Conservation (phyloP, 1,140 invertebrate species). For the Limonius californicus region DNA sequence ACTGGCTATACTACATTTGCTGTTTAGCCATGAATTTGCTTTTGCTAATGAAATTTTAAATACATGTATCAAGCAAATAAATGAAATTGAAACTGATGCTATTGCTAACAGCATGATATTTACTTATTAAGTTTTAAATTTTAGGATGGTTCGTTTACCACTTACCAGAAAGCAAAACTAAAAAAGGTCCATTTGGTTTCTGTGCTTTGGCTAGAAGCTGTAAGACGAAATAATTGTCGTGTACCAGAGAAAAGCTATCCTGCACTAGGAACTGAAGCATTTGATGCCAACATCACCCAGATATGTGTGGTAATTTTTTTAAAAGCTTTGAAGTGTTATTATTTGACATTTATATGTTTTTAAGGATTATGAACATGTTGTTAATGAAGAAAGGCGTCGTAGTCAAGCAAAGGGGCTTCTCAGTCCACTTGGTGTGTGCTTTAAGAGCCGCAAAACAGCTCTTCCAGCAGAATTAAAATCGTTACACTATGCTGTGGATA, state of each 20-base stretch:
- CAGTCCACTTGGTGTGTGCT: too few species aligned
- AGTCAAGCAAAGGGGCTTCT: too few species aligned
- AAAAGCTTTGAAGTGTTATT: too few species aligned
- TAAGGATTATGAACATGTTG: background rate
- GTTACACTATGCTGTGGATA: background rate
- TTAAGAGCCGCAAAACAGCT: background rate
- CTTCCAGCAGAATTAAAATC: background rate
- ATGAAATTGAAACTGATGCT: background rate
- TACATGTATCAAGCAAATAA: conserved; percentile 25
- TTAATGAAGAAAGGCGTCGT: background rate
- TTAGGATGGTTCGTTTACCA: conserved; percentile 42
- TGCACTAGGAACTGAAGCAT: conserved; percentile 29
- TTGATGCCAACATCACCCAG: conserved; percentile 31
- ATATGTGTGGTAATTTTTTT: conserved; percentile 37
- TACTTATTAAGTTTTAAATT: background rate
- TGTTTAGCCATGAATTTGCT: too few species aligned
- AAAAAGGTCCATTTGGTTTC: conserved; percentile 46
- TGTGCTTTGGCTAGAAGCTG: conserved; percentile 45
- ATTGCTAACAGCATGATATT: background rate
- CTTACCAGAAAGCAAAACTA: conserved; percentile 44
- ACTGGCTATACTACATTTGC: too few species aligned
- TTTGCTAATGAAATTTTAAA: too few species aligned
- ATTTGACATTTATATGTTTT: background rate
- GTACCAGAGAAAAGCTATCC: conserved; percentile 40
- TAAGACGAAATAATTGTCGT: conserved; percentile 29